A percentile compares a stretch with the other conserved stretches of the same genome.
phyloP scores from a whole-genome alignment of 92 coral and sea anemone genomes.

The Pocillopora grandis region DNA sequence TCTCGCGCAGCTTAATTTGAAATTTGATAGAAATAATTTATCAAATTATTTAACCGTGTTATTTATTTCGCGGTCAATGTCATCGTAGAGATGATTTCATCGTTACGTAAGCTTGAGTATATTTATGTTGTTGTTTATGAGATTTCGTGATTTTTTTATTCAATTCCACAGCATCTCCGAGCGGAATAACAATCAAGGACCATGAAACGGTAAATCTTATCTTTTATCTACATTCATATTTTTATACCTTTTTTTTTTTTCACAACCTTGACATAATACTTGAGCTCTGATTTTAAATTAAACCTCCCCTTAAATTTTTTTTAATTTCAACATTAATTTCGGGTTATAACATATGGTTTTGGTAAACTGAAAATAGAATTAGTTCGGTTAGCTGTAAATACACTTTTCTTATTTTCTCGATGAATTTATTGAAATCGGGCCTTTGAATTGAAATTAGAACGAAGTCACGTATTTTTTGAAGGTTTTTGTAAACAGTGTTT shows the following conservation, averaged over 20 bases:
- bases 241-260: too few relatives aligned
- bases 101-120: background rate
- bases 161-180: constrained; percentile 64
- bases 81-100: background rate
- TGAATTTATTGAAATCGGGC: too few relatives aligned
- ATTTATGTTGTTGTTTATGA: constrained; percentile 15
- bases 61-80: background rate
- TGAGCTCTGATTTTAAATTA: too few relatives aligned
- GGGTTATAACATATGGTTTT: too few relatives aligned
- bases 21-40: background rate
- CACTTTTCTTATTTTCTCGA: too few relatives aligned
- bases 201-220: constrained; percentile 86
- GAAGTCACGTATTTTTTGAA: background rate
- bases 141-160: constrained; percentile 10
- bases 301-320: too few relatives aligned
- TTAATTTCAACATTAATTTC: too few relatives aligned
- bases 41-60: background rate
- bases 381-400: too few relatives aligned
- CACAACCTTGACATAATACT: too few relatives aligned
- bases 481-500: background rate
- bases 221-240: too few relatives aligned
- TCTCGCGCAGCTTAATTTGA: background rate
- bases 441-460: too few relatives aligned
- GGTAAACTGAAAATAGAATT: too few relatives aligned
- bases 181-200: constrained; percentile 87